Evolutionary conservation across 2,888 invertebrate genomes (phyloP), one percentile per base, ranked within the genome.

Genomic region (Idaea biselata): DNA sequence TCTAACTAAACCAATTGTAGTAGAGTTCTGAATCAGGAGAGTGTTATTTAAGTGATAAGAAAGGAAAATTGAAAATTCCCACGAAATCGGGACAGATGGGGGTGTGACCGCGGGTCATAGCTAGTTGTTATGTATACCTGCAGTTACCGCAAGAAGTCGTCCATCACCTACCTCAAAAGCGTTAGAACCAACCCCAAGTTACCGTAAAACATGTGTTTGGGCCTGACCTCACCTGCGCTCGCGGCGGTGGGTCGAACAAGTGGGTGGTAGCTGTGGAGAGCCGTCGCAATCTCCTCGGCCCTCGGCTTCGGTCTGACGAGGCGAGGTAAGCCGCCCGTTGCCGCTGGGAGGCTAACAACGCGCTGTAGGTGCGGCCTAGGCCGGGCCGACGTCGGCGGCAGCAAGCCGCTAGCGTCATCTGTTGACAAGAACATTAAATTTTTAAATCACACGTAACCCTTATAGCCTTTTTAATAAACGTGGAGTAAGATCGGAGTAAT

Each of bases 191-290:
- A 60, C 60, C 63, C 66, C 62, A 61, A 31, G 62, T 31, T 58
- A 60, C 60, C 63, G 32, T 58, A 44, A 60, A 61, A 31, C 64
- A 66, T 61, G 58, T 68, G 68, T 72, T 63, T 66, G 70, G 71
- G 74, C 79, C 90, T 88, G 80, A 91, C 91, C 91, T 91, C 89
- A 92, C 91, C 91, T 92, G 89, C 83, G 90, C 88, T 83, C 89
- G 78, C 33, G 88, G 84, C 60, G 86, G 87, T 71, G 86, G 87
- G 71, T 89, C 91, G 67, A 81, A 88, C 18, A 90, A 80, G 65
- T 88, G 88, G 6, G 90, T 86, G 60, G 89, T 86, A 58, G 88
- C 90, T 6, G 89, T 89, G n/a, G 88, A 88, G 0, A 88, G 80
- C 0, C 89, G 76, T 60, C 83, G 84, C 60, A 90, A 76, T 14